These are phyloP conservation scores for Cephalopholis sonnerati DNA, from an alignment of 2,113 vertebrate species.

Conservation along the genomic window DNA sequence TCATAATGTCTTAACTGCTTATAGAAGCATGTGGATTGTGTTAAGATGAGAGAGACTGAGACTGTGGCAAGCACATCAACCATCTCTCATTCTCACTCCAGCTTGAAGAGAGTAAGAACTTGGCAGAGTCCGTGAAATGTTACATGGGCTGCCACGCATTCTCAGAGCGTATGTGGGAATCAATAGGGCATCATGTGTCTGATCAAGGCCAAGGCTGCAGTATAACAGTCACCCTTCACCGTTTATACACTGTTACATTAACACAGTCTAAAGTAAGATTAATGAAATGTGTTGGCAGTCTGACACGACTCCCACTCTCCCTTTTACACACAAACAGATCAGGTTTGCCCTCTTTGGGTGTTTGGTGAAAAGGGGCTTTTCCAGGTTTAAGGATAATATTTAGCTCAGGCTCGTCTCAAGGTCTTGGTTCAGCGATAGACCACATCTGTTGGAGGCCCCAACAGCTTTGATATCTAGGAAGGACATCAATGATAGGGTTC, in stretches of 20 bases:
- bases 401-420: slow-evolving; percentile 49
- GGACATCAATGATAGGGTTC: slow-evolving; percentile 54
- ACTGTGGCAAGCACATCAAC: slow-evolving; percentile 27
- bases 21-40: slow-evolving; percentile 70
- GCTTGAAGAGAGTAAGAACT: slow-evolving; percentile 39
- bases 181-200: slow-evolving; percentile 58
- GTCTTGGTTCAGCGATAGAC: slow-evolving; percentile 49
- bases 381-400: slow-evolving; percentile 55
- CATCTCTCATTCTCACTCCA: slow-evolving; percentile 50
- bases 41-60: slow-evolving; percentile 54
- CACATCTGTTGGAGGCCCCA: slow-evolving; percentile 65
- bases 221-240: slow-evolving; percentile 26
- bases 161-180: slow-evolving; percentile 62
- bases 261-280: slow-evolving; percentile 46
- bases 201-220: slow-evolving; percentile 55
- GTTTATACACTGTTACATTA: slow-evolving; percentile 42
- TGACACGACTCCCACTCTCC: slow-evolving; percentile 26
- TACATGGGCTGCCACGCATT: slow-evolving; percentile 53
- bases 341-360: slow-evolving; percentile 28
- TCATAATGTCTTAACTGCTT: slow-evolving; percentile 28
- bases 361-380: slow-evolving; percentile 21
- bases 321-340: slow-evolving; percentile 37
- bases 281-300: slow-evolving; percentile 65
- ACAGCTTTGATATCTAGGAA: slow-evolving; percentile 66
- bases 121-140: slow-evolving; percentile 53